Evolutionary conservation across 1,140 invertebrate species (phyloP), one percentile per base, ranked within the genome.

Genomic region (Drosophila virilis): DNA sequence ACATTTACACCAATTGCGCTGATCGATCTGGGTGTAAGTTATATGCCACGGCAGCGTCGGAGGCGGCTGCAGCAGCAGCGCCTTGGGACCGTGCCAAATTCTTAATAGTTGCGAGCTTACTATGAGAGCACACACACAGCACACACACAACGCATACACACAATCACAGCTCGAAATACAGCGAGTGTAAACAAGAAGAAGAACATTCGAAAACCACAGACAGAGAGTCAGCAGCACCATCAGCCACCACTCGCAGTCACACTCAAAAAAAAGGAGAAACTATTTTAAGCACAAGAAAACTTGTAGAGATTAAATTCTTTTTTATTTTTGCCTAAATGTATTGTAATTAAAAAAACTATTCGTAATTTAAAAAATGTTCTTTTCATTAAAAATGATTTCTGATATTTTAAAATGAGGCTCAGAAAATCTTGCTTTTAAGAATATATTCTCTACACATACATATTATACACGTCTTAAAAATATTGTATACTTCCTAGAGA

Each of bases 1-100:
- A 91, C 88, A 91, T 91, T 91, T 91, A 91, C 88, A 91, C 88
- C 88, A 91, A 90, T 91, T 91, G 88, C 88, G 77, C 80, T 91
- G 88, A 89, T 89, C 84, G 84, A 89, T 89, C 84, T 88, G 84
- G 80, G 83, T 88, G 83, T 88, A 88, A 88, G 84, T 88, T 89
- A 84, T 89, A 90, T 79, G 80, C 81, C 80, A 90, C 79, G 59
- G 75, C 65, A 65, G 57, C 69, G 37, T 46, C 22, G 22, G 22
- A 28, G 22, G 22, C 22, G 22, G 4, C 22, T 28, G 22, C 54
- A 33, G 54, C 70, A 58, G 66, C 55, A 45, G 77, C 69, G 71
- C 62, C 66, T 58, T 70, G 68, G 58, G 77, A 90, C 84, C 85
- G 78, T 89, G 81, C 85, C 85, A 91, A 91, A 91, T 91, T 91